These are phyloP conservation scores for Scomber japonicus DNA, from an alignment of 2,113 vertebrate species.

Conservation along the genomic window DNA sequence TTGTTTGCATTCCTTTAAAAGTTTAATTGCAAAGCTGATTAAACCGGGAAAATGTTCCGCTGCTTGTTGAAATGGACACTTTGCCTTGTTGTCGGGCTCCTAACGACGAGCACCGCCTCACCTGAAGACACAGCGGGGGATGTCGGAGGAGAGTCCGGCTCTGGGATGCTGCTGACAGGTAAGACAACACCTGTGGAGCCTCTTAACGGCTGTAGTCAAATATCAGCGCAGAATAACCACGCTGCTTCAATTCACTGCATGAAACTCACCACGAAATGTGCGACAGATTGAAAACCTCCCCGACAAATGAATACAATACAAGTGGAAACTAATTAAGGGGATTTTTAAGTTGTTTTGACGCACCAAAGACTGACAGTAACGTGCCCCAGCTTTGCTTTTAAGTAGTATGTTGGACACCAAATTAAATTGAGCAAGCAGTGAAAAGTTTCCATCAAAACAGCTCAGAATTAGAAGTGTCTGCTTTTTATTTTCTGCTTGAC, in stretches of 20 bases:
- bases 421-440: not conserved
- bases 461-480: no score
- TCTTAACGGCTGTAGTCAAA: not conserved
- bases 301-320: no score
- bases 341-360: no score
- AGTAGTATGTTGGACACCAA: not conserved
- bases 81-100: conserved; percentile 55
- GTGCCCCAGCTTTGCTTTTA: no score
- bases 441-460: not conserved
- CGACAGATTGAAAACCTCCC: not conserved
- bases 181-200: conserved; percentile 45
- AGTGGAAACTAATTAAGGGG: no score
- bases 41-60: conserved; percentile 51
- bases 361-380: not conserved
- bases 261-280: not conserved
- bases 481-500: no score
- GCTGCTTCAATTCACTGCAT: not conserved
- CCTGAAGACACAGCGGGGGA: conserved; percentile 47
- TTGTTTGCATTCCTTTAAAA: not conserved
- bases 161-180: conserved; percentile 79
- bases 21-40: not conserved
- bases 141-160: conserved; percentile 75
- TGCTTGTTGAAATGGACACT: conserved; percentile 47
- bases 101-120: conserved; percentile 13
- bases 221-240: not conserved